Base-by-base conservation (phyloP, 2,888 invertebrate genomes). In the Marasmarcha lunaedactyla region DNA sequence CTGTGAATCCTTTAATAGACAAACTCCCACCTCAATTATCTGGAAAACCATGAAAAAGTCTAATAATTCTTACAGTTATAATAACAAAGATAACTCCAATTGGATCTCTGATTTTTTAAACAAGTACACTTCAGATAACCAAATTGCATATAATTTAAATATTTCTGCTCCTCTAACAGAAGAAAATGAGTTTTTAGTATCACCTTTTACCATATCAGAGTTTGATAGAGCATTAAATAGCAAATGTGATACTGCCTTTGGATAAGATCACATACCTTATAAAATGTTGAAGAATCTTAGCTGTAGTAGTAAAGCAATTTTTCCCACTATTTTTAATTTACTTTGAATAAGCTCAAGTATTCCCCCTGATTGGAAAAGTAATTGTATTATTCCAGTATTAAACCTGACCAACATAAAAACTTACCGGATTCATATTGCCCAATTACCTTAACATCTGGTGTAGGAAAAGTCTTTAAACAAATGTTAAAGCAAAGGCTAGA, bases 391-490 rank as follows among this genome's bases (percentile, higher is more conserved):
- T 15, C 45, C 45, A 4, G 33, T 45, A 33, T 27, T 42, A 37
- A 45, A 45, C 35, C 41, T 39, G 9, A 41, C n/a, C 39, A 42
- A 37, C 10, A 14, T 26, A 25, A 15, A 25, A 36, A n/a, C 14
- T 11, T 36, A 14, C 20, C 12, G 11, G 35, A 40, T 15, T 46
- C 41, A 6, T 46, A 43, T 40, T 38, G 43, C n/a, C 43, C 46
- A 4, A 46, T 45, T 14, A 40, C 46, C 14, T 36, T 44, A 5
- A 44, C 41, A 14, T 44, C 46, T 10, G 44, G 46, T 41, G 35
- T 41, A 5, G 41, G 42, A 4, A 46, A 46, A 39, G 20, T 43
- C 9, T 46, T 46, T 41, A 41, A 46, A 36, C 42, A 44, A 13
- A 30, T 44, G 9, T 35, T 44, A 35, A 44, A n/a, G 20, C 20